Evolutionary conservation across 30 jellyfish, hydroid and myxozoan species (phyloP).

Genomic region (Catostylus mosaicus): DNA sequence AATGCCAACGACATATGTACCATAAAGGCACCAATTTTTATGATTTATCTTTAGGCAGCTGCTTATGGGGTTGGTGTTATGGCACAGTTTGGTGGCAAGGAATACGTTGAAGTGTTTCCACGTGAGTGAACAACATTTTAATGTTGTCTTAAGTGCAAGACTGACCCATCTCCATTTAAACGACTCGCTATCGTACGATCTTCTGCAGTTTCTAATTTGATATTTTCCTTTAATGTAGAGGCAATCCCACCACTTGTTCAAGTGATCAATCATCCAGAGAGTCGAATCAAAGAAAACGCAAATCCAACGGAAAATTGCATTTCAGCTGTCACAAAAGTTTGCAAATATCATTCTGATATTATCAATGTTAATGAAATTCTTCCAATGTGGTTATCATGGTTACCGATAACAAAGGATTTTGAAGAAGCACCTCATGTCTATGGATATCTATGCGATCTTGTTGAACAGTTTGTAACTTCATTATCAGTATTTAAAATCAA

Average conservation of each 20-base stretch:
- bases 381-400: conserved; percentile 98
- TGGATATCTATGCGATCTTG: conserved; percentile 96
- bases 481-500: neutral
- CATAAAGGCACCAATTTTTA: too few relatives aligned
- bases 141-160: neutral
- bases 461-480: conserved; percentile 77
- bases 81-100: conserved; percentile 96
- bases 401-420: conserved; percentile 93
- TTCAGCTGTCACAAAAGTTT: conserved; percentile 95
- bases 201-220: neutral
- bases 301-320: conserved; percentile 97
- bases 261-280: conserved; percentile 92
- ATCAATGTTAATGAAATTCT: conserved; percentile 77
- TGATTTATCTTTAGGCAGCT: conserved; percentile 80
- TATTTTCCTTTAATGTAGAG: conserved; percentile 32
- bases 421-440: conserved; percentile 99
- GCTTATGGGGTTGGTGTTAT: conserved; percentile 98
- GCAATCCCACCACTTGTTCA: conserved; percentile 87
- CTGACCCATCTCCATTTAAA: too few relatives aligned
- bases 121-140: conserved; percentile 41
- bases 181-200: too few relatives aligned
- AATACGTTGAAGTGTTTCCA: conserved; percentile 79
- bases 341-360: conserved; percentile 77
- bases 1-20: too few relatives aligned
- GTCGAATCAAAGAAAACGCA: conserved; percentile 75